phyloP scores from a whole-genome alignment of 1,140 invertebrate species.

The Drosophila leontia region DNA sequence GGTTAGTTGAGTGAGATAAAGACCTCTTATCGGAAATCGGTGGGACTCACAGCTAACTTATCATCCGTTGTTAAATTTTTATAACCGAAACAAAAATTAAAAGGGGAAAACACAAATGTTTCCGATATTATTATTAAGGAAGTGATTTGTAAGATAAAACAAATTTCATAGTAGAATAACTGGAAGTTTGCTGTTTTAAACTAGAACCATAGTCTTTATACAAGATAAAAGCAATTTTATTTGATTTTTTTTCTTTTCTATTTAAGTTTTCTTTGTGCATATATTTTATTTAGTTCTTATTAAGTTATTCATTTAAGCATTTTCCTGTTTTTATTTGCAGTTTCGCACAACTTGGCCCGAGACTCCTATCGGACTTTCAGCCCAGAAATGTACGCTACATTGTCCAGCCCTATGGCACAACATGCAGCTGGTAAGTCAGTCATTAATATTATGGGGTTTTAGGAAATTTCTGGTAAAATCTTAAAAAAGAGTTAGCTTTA shows the following conservation, averaged over 20 bases:
- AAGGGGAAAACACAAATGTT: neutral
- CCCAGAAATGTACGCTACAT: constrained; percentile 46
- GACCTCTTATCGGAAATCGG: constrained; percentile 18
- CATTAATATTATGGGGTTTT: neutral
- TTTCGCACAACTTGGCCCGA: constrained; percentile 55
- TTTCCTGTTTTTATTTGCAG: constrained; percentile 39
- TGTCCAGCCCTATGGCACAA: constrained; percentile 40
- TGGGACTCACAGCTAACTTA: neutral
- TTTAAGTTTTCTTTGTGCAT: too few species aligned
- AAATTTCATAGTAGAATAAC: neutral
- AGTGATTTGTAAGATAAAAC: neutral
- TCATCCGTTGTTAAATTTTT: neutral
- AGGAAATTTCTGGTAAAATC: neutral
- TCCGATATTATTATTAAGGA: neutral
- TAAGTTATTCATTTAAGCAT: neutral
- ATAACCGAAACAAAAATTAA: neutral
- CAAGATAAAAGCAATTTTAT: too few species aligned
- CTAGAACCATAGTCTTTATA: too few species aligned
- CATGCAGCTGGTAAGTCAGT: constrained; percentile 53
- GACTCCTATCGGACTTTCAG: constrained; percentile 58
- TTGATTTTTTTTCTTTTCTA: too few species aligned
- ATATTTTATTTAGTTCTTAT: neutral
- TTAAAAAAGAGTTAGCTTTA: neutral
- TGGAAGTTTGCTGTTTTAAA: neutral
- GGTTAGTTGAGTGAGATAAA: constrained; percentile 12